A percentile compares a stretch with the other conserved stretches of the same genome.
phyloP scores from a whole-genome alignment of 2,888 invertebrate genomes.

The Synanthedon myopaeformis region DNA sequence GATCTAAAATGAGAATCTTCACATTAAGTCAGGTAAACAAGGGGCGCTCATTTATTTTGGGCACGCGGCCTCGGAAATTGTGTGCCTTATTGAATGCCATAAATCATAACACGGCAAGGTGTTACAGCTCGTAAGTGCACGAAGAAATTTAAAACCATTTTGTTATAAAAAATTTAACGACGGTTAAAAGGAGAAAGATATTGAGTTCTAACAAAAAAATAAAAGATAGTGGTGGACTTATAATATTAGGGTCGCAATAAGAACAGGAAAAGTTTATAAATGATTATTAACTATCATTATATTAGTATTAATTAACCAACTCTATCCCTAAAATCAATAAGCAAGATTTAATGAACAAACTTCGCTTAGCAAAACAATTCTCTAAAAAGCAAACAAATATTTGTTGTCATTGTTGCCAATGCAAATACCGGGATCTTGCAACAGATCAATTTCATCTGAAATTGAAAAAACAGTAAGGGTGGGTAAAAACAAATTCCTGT shows the following conservation, averaged over 20 bases:
- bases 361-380: too few relatives aligned
- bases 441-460: conserved; percentile 16
- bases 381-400: not conserved
- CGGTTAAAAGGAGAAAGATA: too few relatives aligned
- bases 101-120: conserved; percentile 30
- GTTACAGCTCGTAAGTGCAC: not conserved
- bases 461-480: conserved; percentile 15
- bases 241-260: too few relatives aligned
- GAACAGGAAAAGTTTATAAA: too few relatives aligned
- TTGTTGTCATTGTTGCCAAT: not conserved
- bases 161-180: not conserved
- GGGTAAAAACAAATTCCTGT: conserved; percentile 19
- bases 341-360: too few relatives aligned
- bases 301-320: too few relatives aligned
- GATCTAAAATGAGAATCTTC: conserved; percentile 53
- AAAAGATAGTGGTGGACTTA: too few relatives aligned
- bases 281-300: too few relatives aligned
- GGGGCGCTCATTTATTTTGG: conserved; percentile 31
- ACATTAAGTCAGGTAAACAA: conserved; percentile 50
- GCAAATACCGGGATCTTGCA: not conserved
- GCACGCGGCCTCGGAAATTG: conserved; percentile 29
- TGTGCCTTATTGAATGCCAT: conserved; percentile 39
- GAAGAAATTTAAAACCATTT: not conserved
- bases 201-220: too few relatives aligned
- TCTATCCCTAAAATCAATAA: too few relatives aligned